Conservation (phyloP, 2,888 invertebrate genomes). For the Prosopocoilus inquinatus region DNA sequence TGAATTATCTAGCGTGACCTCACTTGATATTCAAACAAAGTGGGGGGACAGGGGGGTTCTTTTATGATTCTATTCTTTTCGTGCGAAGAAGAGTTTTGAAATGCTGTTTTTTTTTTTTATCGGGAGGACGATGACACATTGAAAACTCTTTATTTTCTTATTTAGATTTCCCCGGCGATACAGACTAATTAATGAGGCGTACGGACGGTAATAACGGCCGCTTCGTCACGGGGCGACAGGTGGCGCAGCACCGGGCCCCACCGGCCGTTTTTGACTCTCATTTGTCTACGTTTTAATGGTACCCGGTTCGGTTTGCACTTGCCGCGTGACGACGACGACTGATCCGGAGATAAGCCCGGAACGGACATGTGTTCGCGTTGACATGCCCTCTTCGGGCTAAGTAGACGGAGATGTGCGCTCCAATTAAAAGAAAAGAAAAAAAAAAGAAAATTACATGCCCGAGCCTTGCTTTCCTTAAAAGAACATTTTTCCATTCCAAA, state of each 20-base stretch:
- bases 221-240: slow-evolving; percentile 37
- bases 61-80: too few relatives aligned
- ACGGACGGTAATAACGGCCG: slow-evolving; percentile 35
- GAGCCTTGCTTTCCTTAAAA: too few relatives aligned
- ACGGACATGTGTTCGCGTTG: slow-evolving; percentile 20
- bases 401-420: too few relatives aligned
- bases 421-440: too few relatives aligned
- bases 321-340: slow-evolving; percentile 32
- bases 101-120: neutral
- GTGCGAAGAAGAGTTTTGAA: too few relatives aligned
- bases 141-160: slow-evolving; percentile 30
- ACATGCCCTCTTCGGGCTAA: neutral
- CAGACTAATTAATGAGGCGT: slow-evolving; percentile 31
- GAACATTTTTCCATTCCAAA: too few relatives aligned
- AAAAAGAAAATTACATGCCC: too few relatives aligned
- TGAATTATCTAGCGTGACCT: too few relatives aligned
- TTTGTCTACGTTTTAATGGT: slow-evolving; percentile 29
- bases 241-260: slow-evolving; percentile 30
- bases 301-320: slow-evolving; percentile 28
- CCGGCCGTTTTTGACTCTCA: slow-evolving; percentile 28
- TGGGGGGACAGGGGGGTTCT: too few relatives aligned
- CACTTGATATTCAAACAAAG: too few relatives aligned
- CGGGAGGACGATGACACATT: slow-evolving; percentile 15
- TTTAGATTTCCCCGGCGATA: slow-evolving; percentile 31
- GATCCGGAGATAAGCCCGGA: slow-evolving; percentile 26